These are phyloP conservation scores for Lasioglossum lativentre DNA, from an alignment of 2,888 invertebrate species.

Conservation along the genomic window DNA sequence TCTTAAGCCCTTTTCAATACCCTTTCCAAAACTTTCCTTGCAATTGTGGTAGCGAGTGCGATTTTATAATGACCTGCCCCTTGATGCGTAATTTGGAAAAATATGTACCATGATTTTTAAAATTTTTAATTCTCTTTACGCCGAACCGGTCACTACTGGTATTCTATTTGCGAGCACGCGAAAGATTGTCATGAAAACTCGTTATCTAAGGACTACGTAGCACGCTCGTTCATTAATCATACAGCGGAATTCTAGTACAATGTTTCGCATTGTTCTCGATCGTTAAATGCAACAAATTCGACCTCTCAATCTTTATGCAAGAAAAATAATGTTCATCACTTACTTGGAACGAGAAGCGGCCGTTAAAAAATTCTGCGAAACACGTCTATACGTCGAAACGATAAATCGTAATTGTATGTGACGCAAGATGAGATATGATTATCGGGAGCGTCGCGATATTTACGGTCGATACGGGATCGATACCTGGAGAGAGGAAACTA, in stretches of 20 bases:
- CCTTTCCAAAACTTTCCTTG: not conserved
- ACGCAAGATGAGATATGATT: conserved; percentile 53
- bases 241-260: conserved; percentile 23
- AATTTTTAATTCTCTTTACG: not conserved
- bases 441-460: conserved; percentile 46
- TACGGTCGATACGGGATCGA: conserved; percentile 35
- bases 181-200: conserved; percentile 21
- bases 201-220: conserved; percentile 31
- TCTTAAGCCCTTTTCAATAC: not conserved
- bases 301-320: not conserved
- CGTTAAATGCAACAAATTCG: conserved; percentile 6
- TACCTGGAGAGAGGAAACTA: not conserved
- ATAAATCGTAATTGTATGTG: conserved; percentile 49
- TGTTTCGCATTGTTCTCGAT: conserved; percentile 18
- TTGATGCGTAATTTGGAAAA: not conserved
- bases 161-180: conserved; percentile 10
- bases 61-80: not conserved
- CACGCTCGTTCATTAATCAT: conserved; percentile 10
- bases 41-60: not conserved
- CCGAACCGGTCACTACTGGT: not conserved
- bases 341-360: not conserved
- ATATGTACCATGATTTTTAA: not conserved
- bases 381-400: not conserved
- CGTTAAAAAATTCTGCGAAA: conserved; percentile 35
- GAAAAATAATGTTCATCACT: conserved; percentile 13